Conservation (phyloP, 1,140 invertebrate genomes). For the Popillia japonica region DNA sequence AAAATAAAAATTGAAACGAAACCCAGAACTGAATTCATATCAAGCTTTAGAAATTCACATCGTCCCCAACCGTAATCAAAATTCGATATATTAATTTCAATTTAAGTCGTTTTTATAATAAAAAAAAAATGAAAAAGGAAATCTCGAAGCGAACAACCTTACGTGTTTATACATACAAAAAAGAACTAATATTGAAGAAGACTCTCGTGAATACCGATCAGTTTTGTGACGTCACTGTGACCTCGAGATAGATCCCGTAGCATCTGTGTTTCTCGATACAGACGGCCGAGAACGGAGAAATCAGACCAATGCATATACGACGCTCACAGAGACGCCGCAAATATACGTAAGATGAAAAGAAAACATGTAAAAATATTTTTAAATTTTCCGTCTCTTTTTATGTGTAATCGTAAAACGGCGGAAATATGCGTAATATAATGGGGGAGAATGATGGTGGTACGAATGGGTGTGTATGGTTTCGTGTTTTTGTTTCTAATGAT, state of each 20-base stretch:
- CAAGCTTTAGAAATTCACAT: constrained; percentile 7
- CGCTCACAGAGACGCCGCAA: neutral
- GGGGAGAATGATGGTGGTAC: neutral
- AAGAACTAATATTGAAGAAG: constrained; percentile 17
- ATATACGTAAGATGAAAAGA: neutral
- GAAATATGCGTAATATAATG: constrained; percentile 26
- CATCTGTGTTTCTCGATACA: neutral
- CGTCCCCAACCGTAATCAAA: neutral
- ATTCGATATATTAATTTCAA: constrained; percentile 32
- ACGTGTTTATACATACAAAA: constrained; percentile 26
- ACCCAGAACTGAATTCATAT: neutral
- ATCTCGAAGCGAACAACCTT: neutral
- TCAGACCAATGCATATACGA: neutral
- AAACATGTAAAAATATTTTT: constrained; percentile 33
- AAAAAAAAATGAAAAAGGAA: neutral
- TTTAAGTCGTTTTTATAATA: constrained; percentile 9
- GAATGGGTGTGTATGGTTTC: constrained; percentile 6
- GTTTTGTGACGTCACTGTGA: constrained; percentile 11
- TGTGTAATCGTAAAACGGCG: constrained; percentile 22
- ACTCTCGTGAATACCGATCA: constrained; percentile 9
- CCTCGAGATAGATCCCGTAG: neutral
- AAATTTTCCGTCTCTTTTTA: constrained; percentile 22
- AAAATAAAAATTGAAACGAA: neutral
- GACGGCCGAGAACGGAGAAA: neutral
- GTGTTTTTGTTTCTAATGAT: constrained; percentile 4